Evolutionary conservation across 2,888 invertebrate genomes (phyloP).

Genomic region (Osedax frankpressi): DNA sequence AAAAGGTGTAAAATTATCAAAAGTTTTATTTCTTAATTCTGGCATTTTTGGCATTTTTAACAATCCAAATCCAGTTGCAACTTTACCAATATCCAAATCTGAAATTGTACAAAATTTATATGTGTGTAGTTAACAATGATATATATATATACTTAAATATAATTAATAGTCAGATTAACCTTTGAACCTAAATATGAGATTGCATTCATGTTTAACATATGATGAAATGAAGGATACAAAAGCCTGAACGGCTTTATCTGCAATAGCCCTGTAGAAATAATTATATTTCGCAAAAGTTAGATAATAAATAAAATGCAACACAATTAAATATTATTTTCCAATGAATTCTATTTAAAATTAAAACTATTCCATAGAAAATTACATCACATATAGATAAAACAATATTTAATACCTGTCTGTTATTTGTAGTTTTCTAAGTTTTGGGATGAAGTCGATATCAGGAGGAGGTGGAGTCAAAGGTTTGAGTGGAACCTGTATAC

Average conservation of each 20-base stretch:
- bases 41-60: conserved; percentile 87
- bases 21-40: conserved; percentile 62
- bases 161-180: conserved; percentile 39
- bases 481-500: conserved; percentile 42
- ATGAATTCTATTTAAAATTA: too few relatives aligned
- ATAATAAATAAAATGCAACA: too few relatives aligned
- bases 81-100: conserved; percentile 69
- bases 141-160: too few relatives aligned
- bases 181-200: conserved; percentile 69
- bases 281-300: too few relatives aligned
- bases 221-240: conserved; percentile 88
- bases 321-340: too few relatives aligned
- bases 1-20: conserved; percentile 51
- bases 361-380: too few relatives aligned
- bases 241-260: conserved; percentile 77
- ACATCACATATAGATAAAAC: too few relatives aligned
- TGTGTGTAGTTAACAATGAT: too few relatives aligned
- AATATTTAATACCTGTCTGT: conserved; percentile 54
- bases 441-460: conserved; percentile 41
- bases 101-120: too few relatives aligned
- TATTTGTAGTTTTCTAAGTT: conserved; percentile 56
- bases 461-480: conserved; percentile 29
- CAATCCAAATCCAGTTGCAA: conserved; percentile 79
- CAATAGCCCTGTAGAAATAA: conserved; percentile 57
- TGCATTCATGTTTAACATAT: conserved; percentile 89